These are phyloP conservation scores for Myotis myotis DNA, from an alignment of 2,797 vertebrate species.

Conservation along the genomic window DNA sequence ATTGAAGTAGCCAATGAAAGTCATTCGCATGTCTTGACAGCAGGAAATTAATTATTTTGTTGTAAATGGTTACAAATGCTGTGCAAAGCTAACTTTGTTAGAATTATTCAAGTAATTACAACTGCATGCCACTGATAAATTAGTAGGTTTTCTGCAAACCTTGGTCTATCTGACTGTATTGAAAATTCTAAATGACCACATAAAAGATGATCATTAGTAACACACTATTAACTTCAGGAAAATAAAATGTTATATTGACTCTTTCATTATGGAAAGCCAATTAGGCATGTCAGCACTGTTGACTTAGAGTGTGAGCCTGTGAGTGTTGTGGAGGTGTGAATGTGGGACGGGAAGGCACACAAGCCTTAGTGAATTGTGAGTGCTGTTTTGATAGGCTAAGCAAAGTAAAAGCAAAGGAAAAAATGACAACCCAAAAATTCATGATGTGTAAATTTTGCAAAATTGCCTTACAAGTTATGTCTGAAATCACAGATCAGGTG, in stretches of 20 bases:
- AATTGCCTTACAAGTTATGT: neutral
- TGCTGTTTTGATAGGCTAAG: neutral
- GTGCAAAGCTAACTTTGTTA: neutral
- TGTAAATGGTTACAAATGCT: neutral
- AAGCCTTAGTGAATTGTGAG: neutral
- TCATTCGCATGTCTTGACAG: neutral
- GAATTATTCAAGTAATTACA: neutral
- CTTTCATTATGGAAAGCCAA: neutral
- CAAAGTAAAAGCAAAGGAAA: neutral
- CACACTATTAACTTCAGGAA: slow-evolving; percentile 18
- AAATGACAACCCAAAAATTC: neutral
- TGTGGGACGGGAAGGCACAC: neutral
- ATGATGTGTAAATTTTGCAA: neutral
- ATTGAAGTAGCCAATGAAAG: neutral
- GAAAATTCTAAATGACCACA: neutral
- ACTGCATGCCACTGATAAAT: neutral
- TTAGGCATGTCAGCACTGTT: neutral
- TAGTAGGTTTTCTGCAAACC: neutral
- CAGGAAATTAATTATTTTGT: neutral
- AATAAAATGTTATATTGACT: neutral
- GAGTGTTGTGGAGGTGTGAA: neutral
- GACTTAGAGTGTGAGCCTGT: neutral
- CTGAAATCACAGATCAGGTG: neutral
- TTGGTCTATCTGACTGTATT: neutral
- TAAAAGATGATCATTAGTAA: slow-evolving; percentile 37